Base-by-base conservation (phyloP, 1,140 invertebrate species). In the Diorhabda carinulata region DNA sequence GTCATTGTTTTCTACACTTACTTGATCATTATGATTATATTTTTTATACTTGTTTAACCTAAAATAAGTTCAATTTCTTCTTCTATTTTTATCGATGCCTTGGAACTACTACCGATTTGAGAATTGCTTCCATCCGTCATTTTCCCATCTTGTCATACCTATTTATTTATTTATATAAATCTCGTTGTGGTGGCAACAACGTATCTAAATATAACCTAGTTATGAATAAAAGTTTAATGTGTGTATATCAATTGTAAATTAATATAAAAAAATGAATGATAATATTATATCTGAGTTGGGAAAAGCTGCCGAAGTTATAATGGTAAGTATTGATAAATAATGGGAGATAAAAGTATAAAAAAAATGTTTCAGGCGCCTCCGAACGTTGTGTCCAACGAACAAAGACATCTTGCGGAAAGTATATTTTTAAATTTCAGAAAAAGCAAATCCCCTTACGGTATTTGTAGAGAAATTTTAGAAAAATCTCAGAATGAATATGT, bases 391-490 rank as follows among this genome's bases (percentile, higher is more conserved):
- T 89, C 87, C 56, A 82, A 85, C 75, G 89, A 94, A 76, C 92
- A 95, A 79, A 82, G 93, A 69, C 88, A 88, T 76, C 86, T 87
- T 72, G 93, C 94, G 25, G 92, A 96, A 82, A 82, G 83, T 73
- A 85, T 95, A 25, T 92, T 96, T 77, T 78, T 95, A 25, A 87
- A 89, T 81, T 94, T 96, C 79, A 85, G 91, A 9, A 94, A 92
- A 81, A 90, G 90, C 8, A 91, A 91, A 82, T 87, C 88, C 71
- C 93, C 94, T 45, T 96, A 94, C 80, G 85, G 87, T 65, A 77
- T 94, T 41, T 97, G 94, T 79, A 86, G 88, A 77, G 86, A 91
- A 78, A 92, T 96, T 76, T 83, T 96, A 70, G 93, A 95, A 82
- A 89, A 87, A 56, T 90, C 89, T 69, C 84, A 86, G 65, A 87